phyloP scores from a whole-genome alignment of 2,113 vertebrate genomes.

The Ploceus nigricollis region DNA sequence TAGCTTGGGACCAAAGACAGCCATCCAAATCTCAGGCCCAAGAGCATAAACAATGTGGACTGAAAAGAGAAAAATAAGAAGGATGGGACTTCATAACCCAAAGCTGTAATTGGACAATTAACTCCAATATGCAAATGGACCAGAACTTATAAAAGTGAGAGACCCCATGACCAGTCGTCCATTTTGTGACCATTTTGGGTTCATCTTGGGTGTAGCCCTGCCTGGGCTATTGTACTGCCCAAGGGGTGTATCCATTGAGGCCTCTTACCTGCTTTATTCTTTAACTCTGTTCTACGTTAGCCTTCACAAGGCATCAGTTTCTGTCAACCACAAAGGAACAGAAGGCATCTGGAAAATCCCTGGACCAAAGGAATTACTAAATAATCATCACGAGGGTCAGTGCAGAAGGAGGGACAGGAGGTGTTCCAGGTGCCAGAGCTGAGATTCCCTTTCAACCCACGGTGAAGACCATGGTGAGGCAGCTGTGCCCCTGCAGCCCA shows the following conservation, averaged over 20 bases:
- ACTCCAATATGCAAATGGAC: background rate
- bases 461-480: too few relatives aligned
- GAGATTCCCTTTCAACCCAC: background rate
- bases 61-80: background rate
- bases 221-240: background rate
- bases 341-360: background rate
- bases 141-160: background rate
- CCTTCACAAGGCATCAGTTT: background rate
- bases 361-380: background rate
- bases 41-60: background rate
- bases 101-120: background rate
- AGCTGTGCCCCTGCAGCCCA: background rate
- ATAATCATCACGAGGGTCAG: background rate
- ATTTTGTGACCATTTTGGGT: background rate
- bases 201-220: background rate
- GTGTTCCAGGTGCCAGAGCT: background rate
- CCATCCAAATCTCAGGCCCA: background rate
- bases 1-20: background rate
- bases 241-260: background rate
- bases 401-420: background rate
- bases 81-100: background rate
- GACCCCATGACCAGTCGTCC: accelerated
- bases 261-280: background rate
- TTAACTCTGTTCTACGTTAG: background rate
- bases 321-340: background rate